These are phyloP conservation scores for Lamellibrachia luymesi DNA, from an alignment of 1,140 invertebrate genomes.

Conservation along the genomic window DNA sequence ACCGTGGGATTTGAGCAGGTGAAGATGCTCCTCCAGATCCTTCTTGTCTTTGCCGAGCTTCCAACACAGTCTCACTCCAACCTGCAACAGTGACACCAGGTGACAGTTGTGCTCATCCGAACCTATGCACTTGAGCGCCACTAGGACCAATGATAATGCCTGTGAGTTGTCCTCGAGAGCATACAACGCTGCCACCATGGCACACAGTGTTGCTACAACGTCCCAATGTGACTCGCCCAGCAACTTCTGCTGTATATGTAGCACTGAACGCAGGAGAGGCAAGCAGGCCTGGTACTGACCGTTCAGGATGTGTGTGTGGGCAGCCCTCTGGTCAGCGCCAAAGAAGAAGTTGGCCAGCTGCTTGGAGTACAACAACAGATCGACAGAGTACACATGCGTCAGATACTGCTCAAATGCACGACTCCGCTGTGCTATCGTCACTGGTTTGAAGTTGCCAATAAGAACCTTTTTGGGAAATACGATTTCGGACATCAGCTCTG, in stretches of 20 bases:
- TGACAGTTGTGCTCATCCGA: conserved; percentile 67
- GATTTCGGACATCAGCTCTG: conserved; percentile 62
- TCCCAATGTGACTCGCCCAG: conserved; percentile 71
- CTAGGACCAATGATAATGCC: conserved; percentile 69
- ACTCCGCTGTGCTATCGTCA: conserved; percentile 70
- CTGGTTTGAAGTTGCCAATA: conserved; percentile 73
- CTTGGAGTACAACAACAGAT: conserved; percentile 63
- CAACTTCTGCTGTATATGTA: conserved; percentile 15
- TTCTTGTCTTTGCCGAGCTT: conserved; percentile 55
- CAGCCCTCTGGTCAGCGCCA: conserved; percentile 60
- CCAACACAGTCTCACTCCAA: conserved; percentile 69
- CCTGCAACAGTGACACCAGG: conserved; percentile 70
- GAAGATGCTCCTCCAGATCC: conserved; percentile 61
- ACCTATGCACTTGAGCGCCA: conserved; percentile 61
- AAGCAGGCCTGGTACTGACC: conserved; percentile 32
- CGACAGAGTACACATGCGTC: conserved; percentile 62
- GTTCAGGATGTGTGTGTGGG: conserved; percentile 23
- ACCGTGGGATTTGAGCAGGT: conserved; percentile 64
- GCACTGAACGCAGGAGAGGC: neutral
- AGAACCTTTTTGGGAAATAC: conserved; percentile 74
- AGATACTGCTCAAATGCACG: conserved; percentile 71
- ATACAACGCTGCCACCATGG: conserved; percentile 66
- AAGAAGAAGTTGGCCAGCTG: conserved; percentile 70
- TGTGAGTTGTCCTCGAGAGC: conserved; percentile 60
- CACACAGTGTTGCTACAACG: conserved; percentile 67